Evolutionary conservation across 2,888 invertebrate species (phyloP).

Genomic region (Hofmannophila pseudospretella): DNA sequence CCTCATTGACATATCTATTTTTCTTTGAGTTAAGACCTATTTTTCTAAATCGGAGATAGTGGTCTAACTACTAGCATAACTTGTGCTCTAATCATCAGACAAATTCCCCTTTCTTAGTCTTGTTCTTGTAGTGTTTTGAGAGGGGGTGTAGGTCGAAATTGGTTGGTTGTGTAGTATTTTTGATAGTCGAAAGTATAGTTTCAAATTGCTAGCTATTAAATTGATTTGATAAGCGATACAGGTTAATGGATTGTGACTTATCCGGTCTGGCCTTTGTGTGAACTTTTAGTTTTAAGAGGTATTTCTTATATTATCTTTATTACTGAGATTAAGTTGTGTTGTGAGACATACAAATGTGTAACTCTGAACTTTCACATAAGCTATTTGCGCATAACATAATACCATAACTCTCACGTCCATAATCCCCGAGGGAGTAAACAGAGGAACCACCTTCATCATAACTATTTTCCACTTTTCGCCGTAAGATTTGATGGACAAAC

Average conservation of each 20-base stretch:
- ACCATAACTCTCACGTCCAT: too few species aligned
- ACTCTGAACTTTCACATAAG: too few species aligned
- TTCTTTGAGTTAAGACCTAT: slow-evolving; percentile 33
- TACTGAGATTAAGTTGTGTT: too few species aligned
- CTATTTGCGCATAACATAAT: too few species aligned
- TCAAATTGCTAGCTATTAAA: slow-evolving; percentile 43
- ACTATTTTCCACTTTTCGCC: too few species aligned
- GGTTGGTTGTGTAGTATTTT: slow-evolving; percentile 16
- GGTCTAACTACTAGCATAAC: slow-evolving; percentile 3
- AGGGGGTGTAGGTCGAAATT: slow-evolving; percentile 8
- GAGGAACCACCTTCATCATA: too few species aligned
- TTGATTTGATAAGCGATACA: slow-evolving; percentile 38
- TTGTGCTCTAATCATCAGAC: slow-evolving; percentile 3
- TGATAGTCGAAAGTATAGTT: slow-evolving; percentile 31
- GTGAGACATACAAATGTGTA: too few species aligned
- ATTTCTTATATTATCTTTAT: not conserved
- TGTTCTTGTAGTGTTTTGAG: not conserved
- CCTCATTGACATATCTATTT: slow-evolving; percentile 42
- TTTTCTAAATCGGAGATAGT: slow-evolving; percentile 36
- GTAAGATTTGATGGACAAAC: too few species aligned
- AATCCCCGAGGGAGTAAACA: too few species aligned
- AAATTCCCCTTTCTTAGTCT: not conserved
- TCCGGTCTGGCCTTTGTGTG: slow-evolving; percentile 22
- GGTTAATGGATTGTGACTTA: slow-evolving; percentile 29
- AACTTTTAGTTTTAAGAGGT: slow-evolving; percentile 7